Evolutionary conservation across 2,797 vertebrate genomes (phyloP).

Genomic region (Mormyrus hasselquistii): DNA sequence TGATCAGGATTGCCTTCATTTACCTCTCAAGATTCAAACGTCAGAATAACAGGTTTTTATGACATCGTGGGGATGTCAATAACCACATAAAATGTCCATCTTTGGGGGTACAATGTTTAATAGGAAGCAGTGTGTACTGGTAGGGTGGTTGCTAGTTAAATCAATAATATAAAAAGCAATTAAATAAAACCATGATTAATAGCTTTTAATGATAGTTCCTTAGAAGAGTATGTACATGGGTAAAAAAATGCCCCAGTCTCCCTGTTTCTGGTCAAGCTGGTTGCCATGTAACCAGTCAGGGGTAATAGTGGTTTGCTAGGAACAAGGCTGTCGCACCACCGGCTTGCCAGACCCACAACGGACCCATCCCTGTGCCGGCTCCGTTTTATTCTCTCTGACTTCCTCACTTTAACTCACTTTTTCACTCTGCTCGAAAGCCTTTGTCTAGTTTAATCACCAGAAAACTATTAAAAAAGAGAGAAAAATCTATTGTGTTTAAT

Average conservation of each 20-base stretch:
- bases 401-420: neutral
- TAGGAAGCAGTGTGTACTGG: neutral
- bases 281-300: neutral
- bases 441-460: neutral
- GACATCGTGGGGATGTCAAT: neutral
- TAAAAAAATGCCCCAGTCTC: neutral
- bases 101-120: neutral
- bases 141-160: neutral
- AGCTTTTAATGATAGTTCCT: neutral
- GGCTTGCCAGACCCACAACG: neutral
- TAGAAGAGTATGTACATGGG: neutral
- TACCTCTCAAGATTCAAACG: neutral
- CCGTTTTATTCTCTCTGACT: neutral
- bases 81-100: neutral
- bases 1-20: neutral
- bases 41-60: neutral
- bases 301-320: neutral
- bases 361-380: neutral
- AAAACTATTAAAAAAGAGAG: conserved; percentile 29
- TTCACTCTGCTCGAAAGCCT: neutral
- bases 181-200: neutral
- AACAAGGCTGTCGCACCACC: neutral
- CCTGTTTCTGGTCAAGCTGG: neutral
- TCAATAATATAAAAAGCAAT: neutral
- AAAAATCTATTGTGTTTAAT: neutral